Evolutionary conservation across 1,140 invertebrate species (phyloP).

Genomic region (Cryptotermes secundus): DNA sequence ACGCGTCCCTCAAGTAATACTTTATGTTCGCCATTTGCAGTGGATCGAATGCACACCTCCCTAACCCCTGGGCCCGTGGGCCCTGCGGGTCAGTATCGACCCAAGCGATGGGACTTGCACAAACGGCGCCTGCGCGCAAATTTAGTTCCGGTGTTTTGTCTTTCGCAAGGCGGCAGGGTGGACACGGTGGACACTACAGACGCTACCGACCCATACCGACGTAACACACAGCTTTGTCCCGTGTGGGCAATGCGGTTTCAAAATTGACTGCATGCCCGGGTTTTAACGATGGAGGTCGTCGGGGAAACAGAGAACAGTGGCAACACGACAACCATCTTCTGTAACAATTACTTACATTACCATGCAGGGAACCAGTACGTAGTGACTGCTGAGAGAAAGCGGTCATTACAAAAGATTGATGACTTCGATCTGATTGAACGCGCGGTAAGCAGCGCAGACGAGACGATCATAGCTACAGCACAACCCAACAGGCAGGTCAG

Average conservation of each 20-base stretch:
- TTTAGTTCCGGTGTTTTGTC: neutral
- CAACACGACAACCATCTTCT: neutral
- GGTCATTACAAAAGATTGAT: neutral
- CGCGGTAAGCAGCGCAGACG: neutral
- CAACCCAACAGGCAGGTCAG: neutral
- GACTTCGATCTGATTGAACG: conserved; percentile 4
- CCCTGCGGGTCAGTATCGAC: neutral
- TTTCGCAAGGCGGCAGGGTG: neutral
- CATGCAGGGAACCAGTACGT: neutral
- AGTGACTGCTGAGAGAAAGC: neutral
- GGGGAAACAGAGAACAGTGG: neutral
- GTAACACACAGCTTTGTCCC: neutral
- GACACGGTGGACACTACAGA: no score
- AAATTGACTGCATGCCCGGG: neutral
- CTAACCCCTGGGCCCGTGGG: neutral
- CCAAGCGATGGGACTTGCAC: neutral
- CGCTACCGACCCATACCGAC: neutral
- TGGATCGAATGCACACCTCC: neutral
- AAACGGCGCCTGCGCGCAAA: neutral
- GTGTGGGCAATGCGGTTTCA: neutral
- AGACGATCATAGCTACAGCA: neutral
- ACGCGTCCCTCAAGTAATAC: neutral
- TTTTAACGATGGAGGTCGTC: neutral
- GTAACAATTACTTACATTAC: neutral
- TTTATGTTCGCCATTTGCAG: neutral